Conservation (phyloP, 2,888 invertebrate genomes). For the Dynastes maya region DNA sequence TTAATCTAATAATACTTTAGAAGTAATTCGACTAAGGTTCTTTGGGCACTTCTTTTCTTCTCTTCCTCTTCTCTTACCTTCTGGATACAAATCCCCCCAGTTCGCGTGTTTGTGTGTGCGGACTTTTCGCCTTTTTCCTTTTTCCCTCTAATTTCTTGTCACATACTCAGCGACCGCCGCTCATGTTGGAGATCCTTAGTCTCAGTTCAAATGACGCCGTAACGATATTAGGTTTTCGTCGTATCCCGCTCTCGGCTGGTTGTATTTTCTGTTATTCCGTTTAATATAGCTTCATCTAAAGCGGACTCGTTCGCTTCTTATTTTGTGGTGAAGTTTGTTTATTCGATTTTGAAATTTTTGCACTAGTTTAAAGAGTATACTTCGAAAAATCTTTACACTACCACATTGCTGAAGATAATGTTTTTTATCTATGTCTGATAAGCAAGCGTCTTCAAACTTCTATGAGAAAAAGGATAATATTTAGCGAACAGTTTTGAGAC, state of each 20-base stretch:
- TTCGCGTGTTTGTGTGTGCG: constrained; percentile 8
- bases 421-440: too few species aligned
- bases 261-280: constrained; percentile 30
- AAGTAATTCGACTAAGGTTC: constrained; percentile 6
- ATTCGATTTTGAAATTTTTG: constrained; percentile 2
- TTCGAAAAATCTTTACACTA: too few species aligned
- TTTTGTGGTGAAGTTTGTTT: constrained; percentile 1
- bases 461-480: too few species aligned
- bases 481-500: too few species aligned
- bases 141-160: constrained; percentile 41
- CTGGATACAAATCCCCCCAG: not conserved
- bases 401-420: too few species aligned
- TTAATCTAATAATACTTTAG: constrained; percentile 48
- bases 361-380: not conserved
- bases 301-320: constrained; percentile 2
- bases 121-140: constrained; percentile 13
- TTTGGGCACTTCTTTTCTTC: not conserved
- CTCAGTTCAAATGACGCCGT: constrained; percentile 37
- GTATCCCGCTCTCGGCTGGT: not conserved
- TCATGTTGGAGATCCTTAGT: constrained; percentile 17
- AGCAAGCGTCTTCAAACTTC: too few species aligned
- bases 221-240: constrained; percentile 40
- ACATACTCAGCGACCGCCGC: constrained; percentile 40
- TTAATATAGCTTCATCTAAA: constrained; percentile 40
- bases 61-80: not conserved